phyloP scores from a whole-genome alignment of 2,113 vertebrate genomes.

The Urocolius indicus region DNA sequence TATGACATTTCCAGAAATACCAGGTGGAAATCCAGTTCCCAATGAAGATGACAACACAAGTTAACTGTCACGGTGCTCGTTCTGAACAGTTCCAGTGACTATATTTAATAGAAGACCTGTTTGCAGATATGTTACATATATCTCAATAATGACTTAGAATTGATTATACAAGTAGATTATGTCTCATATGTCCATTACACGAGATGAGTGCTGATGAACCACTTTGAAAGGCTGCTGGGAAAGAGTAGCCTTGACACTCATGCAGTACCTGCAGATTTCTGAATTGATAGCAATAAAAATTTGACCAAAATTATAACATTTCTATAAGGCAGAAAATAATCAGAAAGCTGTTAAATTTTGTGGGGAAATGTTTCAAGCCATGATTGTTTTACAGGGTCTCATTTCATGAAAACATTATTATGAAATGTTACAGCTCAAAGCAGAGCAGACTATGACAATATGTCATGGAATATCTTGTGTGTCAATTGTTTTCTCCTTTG shows the following conservation, averaged over 20 bases:
- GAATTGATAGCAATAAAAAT: background rate
- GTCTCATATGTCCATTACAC: background rate
- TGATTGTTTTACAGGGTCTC: background rate
- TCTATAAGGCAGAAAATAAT: background rate
- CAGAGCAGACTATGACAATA: conserved; percentile 1
- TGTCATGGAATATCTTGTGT: background rate
- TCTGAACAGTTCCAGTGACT: background rate
- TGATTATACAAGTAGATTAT: background rate
- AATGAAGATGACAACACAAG: background rate
- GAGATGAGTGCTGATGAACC: background rate
- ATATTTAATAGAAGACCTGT: background rate
- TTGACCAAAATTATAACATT: background rate
- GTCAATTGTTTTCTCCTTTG: conserved; percentile 14
- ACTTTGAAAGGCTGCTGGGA: background rate
- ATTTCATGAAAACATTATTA: background rate
- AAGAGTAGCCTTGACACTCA: background rate
- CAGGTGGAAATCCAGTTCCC: background rate
- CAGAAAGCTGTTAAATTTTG: background rate
- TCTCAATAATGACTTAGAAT: background rate
- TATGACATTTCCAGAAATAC: background rate
- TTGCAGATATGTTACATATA: background rate
- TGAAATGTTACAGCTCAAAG: background rate
- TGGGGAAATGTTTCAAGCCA: background rate
- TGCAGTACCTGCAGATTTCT: background rate
- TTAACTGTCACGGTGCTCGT: fast-evolving